phyloP scores from a whole-genome alignment of 2,113 vertebrate species.

The Dendropsophus ebraccatus region DNA sequence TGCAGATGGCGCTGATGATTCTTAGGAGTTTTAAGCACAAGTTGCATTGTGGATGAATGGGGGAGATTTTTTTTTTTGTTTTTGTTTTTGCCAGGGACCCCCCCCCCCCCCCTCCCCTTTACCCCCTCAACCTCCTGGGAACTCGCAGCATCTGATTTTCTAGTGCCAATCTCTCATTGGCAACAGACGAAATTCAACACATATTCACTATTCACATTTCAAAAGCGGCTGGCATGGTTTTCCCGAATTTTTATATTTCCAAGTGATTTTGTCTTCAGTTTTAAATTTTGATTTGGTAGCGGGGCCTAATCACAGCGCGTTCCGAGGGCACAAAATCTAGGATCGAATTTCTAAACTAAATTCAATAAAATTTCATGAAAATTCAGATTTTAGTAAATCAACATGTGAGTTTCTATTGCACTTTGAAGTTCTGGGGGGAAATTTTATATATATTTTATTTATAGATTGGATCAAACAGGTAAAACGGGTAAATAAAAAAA shows the following conservation, averaged over 20 bases:
- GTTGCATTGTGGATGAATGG: slow-evolving; percentile 77
- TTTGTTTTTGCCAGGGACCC: slow-evolving; percentile 76
- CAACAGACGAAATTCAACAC: slow-evolving; percentile 75
- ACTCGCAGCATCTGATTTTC: slow-evolving; percentile 77
- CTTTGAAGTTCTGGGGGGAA: no score
- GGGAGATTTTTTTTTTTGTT: slow-evolving; percentile 52
- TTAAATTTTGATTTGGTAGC: no score
- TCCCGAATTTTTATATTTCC: slow-evolving; percentile 61
- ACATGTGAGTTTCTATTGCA: no score
- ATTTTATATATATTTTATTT: no score
- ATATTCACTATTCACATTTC: slow-evolving; percentile 76
- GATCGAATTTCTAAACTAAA: neutral
- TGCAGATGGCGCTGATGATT: slow-evolving; percentile 84
- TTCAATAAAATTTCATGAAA: neutral
- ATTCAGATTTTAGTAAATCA: neutral
- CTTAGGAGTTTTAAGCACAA: slow-evolving; percentile 78
- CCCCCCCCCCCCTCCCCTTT: neutral
- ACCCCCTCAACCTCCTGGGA: slow-evolving; percentile 67
- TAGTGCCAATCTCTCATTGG: slow-evolving; percentile 77
- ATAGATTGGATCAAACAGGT: no score
- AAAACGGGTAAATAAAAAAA: no score
- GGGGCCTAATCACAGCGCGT: no score
- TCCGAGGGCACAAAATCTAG: neutral
- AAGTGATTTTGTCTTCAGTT: neutral
- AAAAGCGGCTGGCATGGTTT: slow-evolving; percentile 68